Conservation (phyloP, 2,888 invertebrate species). For the Herminia tarsipennalis region DNA sequence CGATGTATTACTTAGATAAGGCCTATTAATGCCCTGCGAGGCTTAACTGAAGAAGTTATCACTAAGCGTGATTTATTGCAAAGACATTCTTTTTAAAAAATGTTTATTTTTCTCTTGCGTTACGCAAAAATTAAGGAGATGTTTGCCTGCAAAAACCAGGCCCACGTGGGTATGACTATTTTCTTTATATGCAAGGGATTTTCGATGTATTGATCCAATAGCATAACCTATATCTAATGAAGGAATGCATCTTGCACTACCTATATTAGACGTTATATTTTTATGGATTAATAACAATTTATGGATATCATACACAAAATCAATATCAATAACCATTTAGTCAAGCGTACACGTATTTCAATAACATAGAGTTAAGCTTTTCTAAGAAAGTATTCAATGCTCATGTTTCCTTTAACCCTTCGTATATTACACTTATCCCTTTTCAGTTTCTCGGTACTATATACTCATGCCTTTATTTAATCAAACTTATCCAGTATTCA, state of each 20-base stretch:
- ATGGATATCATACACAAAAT: neutral
- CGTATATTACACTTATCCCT: slow-evolving; percentile 7
- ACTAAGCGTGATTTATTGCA: neutral
- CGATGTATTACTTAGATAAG: slow-evolving; percentile 24
- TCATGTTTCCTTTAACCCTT: slow-evolving; percentile 20
- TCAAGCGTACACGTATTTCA: slow-evolving; percentile 20
- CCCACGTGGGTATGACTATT: too few species aligned
- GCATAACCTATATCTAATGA: too few species aligned
- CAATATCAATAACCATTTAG: neutral
- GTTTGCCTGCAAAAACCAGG: too few species aligned
- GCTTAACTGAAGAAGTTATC: neutral
- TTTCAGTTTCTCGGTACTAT: slow-evolving; percentile 24
- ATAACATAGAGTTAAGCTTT: slow-evolving; percentile 27
- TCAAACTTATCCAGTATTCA: slow-evolving; percentile 18
- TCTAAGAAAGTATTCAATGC: slow-evolving; percentile 30
- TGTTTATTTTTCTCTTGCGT: neutral
- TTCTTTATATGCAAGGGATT: too few species aligned
- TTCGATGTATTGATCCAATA: too few species aligned
- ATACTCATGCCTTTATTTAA: slow-evolving; percentile 18
- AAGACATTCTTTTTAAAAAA: neutral
- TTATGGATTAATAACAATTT: too few species aligned
- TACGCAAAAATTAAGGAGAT: too few species aligned
- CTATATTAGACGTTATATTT: too few species aligned
- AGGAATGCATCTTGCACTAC: too few species aligned
- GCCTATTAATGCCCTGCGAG: neutral